Evolutionary conservation across 2,888 invertebrate genomes (phyloP), one percentile per base, ranked within the genome.

Genomic region (Pilophorus perplexus): DNA sequence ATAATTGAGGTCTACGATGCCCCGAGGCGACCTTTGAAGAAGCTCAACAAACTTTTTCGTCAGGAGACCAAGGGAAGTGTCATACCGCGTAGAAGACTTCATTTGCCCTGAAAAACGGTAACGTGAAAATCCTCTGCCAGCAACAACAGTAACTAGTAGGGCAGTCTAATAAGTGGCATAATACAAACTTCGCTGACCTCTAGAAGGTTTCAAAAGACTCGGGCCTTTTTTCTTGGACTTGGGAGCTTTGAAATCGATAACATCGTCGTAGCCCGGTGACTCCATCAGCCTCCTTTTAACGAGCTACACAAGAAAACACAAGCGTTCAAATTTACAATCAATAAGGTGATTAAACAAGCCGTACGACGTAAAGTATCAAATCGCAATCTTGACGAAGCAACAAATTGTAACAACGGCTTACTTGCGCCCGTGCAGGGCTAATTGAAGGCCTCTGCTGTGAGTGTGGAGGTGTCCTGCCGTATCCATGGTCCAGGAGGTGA

Each of bases 21-120:
- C 96, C 77, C 93, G 88, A 33, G 88, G 87, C 69, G 94, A 92
- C 72, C 85, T 87, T 78, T 92, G 88, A 70, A 97, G 83, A 74
- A 97, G 81, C 71, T 88, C 87, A 70, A 96, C 91, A 80, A 97
- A 97, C 78, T 93, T 93, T 80, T 95, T 94, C 72, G 96, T 97
- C 72, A 97, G 83, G 76, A 95, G 86, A 75, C 95, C 94, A 75
- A 97, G 83, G 68, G 96, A 96, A 71, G 96, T 96, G 80, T 97
- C 96, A 78, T 91, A 92, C 75, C 93, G 80, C 68, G 86, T 85
- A 74, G 83, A 82, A 71, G 77, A 77, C 75, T 78, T 70, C 50
- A 71, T 70, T 22, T 71, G 71, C 52, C 71, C 71, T 68, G 67
- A 16, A 46, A 33, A 33, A 33, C 6, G 12, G 12, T 33, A 8